phyloP scores from a whole-genome alignment of 2,797 vertebrate species.

The Onychomys arenicola region DNA sequence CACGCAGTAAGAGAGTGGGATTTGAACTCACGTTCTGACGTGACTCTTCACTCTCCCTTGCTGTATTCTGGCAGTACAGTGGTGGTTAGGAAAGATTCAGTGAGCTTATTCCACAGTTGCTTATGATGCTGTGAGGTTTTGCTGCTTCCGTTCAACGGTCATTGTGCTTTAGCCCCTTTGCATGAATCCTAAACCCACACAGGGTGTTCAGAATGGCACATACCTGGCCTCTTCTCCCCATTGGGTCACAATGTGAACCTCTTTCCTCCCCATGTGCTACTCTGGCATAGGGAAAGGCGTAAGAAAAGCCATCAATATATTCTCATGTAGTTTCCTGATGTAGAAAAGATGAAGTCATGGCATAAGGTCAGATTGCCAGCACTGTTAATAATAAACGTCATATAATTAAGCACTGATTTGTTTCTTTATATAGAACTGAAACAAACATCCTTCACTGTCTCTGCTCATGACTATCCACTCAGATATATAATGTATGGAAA shows the following conservation, averaged over 20 bases:
- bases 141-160: background rate
- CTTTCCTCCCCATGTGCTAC: slow-evolving; percentile 63
- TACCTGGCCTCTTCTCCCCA: slow-evolving; percentile 63
- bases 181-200: background rate
- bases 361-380: slow-evolving; percentile 89
- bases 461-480: slow-evolving; percentile 88
- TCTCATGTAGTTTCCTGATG: slow-evolving; percentile 86
- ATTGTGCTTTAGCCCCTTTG: background rate
- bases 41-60: background rate
- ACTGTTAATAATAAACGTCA: slow-evolving; percentile 90
- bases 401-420: slow-evolving; percentile 91
- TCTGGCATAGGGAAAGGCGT: slow-evolving; percentile 81
- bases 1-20: background rate
- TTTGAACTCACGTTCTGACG: background rate
- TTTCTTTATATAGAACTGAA: slow-evolving; percentile 88
- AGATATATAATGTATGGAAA: slow-evolving; percentile 89
- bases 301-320: slow-evolving; percentile 88
- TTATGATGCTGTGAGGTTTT: background rate
- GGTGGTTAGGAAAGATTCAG: slow-evolving; percentile 3
- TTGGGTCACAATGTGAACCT: slow-evolving; percentile 47
- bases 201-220: slow-evolving; percentile 64
- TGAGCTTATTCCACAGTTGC: background rate
- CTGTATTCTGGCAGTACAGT: background rate
- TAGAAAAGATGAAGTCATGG: slow-evolving; percentile 90
- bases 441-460: slow-evolving; percentile 89